Evolutionary conservation across 1,140 invertebrate genomes (phyloP).

Genomic region (Magallana ariakensis): DNA sequence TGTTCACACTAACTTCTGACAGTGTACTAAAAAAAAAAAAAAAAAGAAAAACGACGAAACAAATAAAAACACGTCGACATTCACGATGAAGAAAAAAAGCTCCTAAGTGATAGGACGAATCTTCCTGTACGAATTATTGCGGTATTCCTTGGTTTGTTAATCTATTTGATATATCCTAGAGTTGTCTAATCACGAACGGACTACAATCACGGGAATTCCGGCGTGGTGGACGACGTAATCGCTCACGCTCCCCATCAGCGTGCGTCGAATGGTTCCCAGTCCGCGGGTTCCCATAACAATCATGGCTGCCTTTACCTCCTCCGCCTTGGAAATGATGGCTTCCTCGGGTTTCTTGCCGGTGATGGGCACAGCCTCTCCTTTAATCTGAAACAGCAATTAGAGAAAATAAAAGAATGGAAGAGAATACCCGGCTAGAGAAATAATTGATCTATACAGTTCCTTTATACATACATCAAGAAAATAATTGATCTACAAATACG

Average conservation of each 20-base stretch:
- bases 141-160: background rate
- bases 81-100: background rate
- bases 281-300: constrained; percentile 76
- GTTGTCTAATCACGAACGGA: constrained; percentile 43
- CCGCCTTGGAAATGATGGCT: constrained; percentile 68
- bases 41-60: background rate
- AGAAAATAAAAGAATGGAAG: no score
- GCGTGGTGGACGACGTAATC: constrained; percentile 77
- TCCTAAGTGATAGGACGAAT: background rate
- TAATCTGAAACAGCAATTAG: background rate
- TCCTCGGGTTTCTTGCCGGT: constrained; percentile 67
- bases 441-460: no score
- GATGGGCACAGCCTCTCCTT: background rate
- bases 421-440: no score
- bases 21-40: no score
- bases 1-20: background rate
- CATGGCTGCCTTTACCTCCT: constrained; percentile 70
- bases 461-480: no score
- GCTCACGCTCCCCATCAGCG: constrained; percentile 75
- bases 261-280: constrained; percentile 73
- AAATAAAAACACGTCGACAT: background rate
- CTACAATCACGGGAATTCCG: constrained; percentile 74
- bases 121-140: background rate
- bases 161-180: background rate
- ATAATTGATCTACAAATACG: no score